Percentiles rank a stretch among this genome's conserved stretches.
Conservation (phyloP, 2,888 invertebrate genomes). For the Hydraecia micacea region DNA sequence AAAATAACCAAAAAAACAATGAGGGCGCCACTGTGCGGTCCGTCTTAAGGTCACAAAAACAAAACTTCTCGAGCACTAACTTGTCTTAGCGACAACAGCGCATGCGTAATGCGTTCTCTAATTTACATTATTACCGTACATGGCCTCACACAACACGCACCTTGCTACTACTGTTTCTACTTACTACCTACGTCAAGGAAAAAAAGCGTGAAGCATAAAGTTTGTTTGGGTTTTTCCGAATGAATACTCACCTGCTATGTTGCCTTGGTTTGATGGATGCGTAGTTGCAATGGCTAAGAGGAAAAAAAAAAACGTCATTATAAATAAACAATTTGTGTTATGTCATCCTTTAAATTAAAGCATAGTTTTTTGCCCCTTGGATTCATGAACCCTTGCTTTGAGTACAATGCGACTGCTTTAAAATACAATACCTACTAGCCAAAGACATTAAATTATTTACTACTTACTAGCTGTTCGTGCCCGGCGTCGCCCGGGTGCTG, state of each 20-base stretch:
- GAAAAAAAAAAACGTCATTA: constrained; percentile 5
- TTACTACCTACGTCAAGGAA: constrained; percentile 55
- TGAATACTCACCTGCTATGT: constrained; percentile 1
- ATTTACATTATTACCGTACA: constrained; percentile 56
- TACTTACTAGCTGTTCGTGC: no score
- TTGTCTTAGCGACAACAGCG: constrained; percentile 25
- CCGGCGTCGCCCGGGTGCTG: no score
- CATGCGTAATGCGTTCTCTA: constrained; percentile 32
- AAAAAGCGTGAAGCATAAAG: constrained; percentile 44
- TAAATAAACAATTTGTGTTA: not conserved
- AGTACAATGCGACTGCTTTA: not conserved
- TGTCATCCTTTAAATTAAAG: not conserved
- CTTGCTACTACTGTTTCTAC: constrained; percentile 39
- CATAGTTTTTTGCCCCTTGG: not conserved
- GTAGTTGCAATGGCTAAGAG: constrained; percentile 3
- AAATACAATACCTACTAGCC: no score
- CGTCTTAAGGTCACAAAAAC: constrained; percentile 5
- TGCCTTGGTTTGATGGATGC: constrained; percentile 23
- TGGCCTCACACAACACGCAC: constrained; percentile 50
- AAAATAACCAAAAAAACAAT: no score
- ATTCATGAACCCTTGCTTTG: not conserved
- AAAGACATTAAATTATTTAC: no score
- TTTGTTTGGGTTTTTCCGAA: constrained; percentile 49
- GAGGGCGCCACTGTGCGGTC: no score
- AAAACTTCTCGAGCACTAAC: not conserved